These are phyloP conservation scores for Dinocampus coccinellae DNA, from an alignment of 2,888 invertebrate genomes.

Conservation along the genomic window DNA sequence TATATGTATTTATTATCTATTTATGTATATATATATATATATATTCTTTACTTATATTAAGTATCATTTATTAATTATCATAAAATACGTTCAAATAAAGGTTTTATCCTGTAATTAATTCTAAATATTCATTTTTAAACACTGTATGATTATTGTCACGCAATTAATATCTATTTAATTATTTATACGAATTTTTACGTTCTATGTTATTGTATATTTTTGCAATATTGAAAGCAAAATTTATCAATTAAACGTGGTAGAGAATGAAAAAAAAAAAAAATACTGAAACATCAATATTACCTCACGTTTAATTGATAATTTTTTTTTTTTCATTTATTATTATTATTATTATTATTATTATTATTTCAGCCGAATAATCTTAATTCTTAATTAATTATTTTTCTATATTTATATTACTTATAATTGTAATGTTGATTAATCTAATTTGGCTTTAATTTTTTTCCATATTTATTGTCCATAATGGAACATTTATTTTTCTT, in stretches of 20 bases:
- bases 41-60: neutral
- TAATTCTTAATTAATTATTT: neutral
- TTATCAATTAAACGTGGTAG: neutral
- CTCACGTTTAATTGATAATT: neutral
- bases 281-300: neutral
- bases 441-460: conserved; percentile 47
- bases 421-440: neutral
- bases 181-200: neutral
- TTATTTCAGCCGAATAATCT: neutral
- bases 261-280: neutral
- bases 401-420: neutral
- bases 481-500: conserved; percentile 59
- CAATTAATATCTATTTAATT: neutral
- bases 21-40: neutral
- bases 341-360: neutral
- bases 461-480: conserved; percentile 65
- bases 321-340: too few species aligned
- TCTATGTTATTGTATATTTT: neutral
- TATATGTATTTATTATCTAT: neutral
- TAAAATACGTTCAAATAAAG: neutral
- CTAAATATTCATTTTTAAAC: neutral
- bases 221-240: neutral
- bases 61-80: neutral
- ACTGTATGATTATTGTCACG: neutral
- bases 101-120: neutral